Percentiles rank a stretch among this genome's conserved stretches.
Evolutionary conservation across 2,797 vertebrate genomes (phyloP).

Genomic region (Phataginus tricuspis): DNA sequence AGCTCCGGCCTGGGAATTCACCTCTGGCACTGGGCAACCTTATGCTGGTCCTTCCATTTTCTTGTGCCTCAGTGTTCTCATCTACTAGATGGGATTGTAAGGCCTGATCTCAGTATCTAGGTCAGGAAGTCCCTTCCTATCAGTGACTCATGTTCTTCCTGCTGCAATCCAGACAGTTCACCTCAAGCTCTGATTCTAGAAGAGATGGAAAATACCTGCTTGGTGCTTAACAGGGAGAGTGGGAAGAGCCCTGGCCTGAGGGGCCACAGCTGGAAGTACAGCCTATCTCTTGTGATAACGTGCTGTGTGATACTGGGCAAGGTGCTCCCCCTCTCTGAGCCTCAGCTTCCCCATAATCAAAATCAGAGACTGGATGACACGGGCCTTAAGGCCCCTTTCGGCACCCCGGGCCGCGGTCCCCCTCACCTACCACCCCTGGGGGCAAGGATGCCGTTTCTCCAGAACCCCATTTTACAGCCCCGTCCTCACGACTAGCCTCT

Average conservation of each 20-base stretch:
- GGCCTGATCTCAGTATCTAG: accelerated
- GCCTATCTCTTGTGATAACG: accelerated
- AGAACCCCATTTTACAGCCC: not conserved
- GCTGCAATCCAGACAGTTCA: not conserved
- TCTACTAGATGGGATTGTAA: not conserved
- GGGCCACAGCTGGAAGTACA: not conserved
- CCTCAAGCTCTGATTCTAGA: not conserved
- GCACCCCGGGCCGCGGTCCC: accelerated
- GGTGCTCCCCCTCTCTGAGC: not conserved
- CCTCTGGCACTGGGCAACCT: not conserved
- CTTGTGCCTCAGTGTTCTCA: not conserved
- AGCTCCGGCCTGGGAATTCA: not conserved
- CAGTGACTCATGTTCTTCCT: not conserved
- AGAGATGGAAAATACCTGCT: not conserved
- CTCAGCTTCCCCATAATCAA: not conserved
- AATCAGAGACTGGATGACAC: not conserved
- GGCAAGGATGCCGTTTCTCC: not conserved
- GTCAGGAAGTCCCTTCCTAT: not conserved
- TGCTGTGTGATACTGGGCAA: not conserved
- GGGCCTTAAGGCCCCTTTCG: accelerated
- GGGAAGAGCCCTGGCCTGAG: not conserved
- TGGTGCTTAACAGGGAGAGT: not conserved
- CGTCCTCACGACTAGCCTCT: not conserved
- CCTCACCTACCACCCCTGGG: not conserved
- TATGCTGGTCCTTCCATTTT: not conserved